Evolutionary conservation across 2,113 vertebrate genomes (phyloP), one percentile per base, ranked within the genome.

Genomic region (Coturnix japonica): DNA sequence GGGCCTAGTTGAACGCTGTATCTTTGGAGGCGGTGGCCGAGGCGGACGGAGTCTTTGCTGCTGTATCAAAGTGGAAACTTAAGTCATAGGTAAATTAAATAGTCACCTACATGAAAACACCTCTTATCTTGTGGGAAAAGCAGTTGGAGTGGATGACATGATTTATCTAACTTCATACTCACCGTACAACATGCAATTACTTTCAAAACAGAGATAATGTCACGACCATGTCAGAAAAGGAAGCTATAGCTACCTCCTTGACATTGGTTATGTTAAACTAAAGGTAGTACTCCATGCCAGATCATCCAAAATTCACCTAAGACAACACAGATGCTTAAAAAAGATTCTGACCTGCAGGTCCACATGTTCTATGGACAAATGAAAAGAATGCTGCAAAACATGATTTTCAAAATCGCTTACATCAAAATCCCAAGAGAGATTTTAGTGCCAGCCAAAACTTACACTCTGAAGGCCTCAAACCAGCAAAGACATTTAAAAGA

Each of bases 21-120:
- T 98, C 98, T 97, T 98, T 96, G 98, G 98, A 96, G 98, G 98
- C 59, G 97, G 98, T 15, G 97, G 98, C 85, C 98, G 98, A 28
- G 97, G 96, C 15, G 98, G 98, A 67, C 93, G 97, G 76, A 96
- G 83, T 97, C 97, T 98, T 94, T 97, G 97, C 89, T 96, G 98
- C 98, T 97, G 98, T 88, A 97, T 98, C 96, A 98, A 98, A 98
- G 97, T 31, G 97, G 97, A 98, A 98, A 98, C 97, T 97, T 91
- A 87, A 87, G 91, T 89, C 94, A 97, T 96, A 96, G 93, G 94
- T 96, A 65, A 88, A 89, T 94, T 89, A 75, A 90, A 85, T 14
- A 72, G 91, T 91, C 67, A 89, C 89, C 86, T 90, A 80, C 81
- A 85, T 3, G 71, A 75, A 81, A 89, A 80, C 51, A 77, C 67